Conservation (phyloP, 2,113 vertebrate genomes). For the Rostratula benghalensis region DNA sequence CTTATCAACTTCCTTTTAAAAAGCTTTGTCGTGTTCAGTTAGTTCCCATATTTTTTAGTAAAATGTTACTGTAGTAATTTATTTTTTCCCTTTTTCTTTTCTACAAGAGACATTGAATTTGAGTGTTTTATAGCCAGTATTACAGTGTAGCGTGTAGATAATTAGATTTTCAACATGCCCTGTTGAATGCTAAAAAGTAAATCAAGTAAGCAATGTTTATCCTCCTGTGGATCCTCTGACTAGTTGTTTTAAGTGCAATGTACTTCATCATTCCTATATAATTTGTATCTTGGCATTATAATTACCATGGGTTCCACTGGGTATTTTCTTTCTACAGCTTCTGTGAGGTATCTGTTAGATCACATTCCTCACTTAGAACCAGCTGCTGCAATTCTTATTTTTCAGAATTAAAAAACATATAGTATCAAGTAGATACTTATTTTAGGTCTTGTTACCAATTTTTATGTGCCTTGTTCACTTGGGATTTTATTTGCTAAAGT, state of each 20-base stretch:
- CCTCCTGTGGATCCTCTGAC: background rate
- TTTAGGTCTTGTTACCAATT: background rate
- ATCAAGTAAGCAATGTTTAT: background rate
- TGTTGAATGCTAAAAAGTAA: background rate
- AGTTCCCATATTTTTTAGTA: background rate
- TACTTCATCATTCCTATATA: background rate
- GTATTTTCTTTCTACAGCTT: background rate
- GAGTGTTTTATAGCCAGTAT: background rate
- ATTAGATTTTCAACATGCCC: background rate
- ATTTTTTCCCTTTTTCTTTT: background rate
- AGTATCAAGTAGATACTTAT: background rate
- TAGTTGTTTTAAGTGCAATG: background rate
- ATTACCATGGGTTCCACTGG: background rate
- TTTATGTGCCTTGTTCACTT: background rate
- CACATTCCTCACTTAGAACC: background rate
- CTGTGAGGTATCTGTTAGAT: background rate
- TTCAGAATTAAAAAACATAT: background rate
- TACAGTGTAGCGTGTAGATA: background rate
- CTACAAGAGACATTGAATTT: background rate
- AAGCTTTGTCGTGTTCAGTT: constrained; percentile 6
- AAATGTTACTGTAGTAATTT: background rate
- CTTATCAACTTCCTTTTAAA: constrained; percentile 5
- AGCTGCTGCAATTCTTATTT: background rate
- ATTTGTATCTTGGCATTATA: background rate
- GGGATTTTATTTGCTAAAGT: background rate